phyloP scores from a whole-genome alignment of 2,888 invertebrate species.

The Dolomedes plantarius region DNA sequence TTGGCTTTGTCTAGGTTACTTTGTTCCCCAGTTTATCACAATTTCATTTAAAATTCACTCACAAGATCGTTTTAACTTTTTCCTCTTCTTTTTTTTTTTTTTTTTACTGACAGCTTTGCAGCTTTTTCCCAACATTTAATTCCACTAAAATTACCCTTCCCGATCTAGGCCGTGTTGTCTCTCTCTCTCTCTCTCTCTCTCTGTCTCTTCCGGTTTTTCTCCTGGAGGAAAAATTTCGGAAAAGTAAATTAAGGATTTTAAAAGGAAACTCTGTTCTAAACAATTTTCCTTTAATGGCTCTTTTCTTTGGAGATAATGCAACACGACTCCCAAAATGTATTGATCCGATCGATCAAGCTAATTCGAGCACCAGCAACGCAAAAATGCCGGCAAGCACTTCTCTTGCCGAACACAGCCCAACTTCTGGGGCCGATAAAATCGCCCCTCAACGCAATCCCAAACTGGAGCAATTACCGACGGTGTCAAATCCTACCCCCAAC shows the following conservation, averaged over 20 bases:
- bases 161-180: not conserved
- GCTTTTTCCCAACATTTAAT: not conserved
- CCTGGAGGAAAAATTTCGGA: not conserved
- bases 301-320: not conserved
- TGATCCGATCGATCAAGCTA: not conserved
- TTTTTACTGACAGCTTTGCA: not conserved
- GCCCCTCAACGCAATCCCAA: not conserved
- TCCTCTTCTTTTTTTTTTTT: too few species aligned
- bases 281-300: not conserved
- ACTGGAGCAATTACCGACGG: constrained; percentile 33
- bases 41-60: too few species aligned
- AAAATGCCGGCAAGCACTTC: not conserved
- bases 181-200: not conserved
- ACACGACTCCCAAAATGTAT: not conserved
- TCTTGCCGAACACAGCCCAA: not conserved
- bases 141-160: not conserved
- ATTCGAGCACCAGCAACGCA: not conserved
- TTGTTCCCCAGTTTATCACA: too few species aligned
- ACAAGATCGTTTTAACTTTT: too few species aligned
- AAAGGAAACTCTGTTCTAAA: not conserved
- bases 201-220: not conserved
- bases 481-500: constrained; percentile 34
- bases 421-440: not conserved
- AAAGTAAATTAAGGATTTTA: constrained; percentile 1
- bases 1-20: too few species aligned